Evolutionary conservation across 2,888 invertebrate species (phyloP).

Genomic region (Pimpla rufipes): DNA sequence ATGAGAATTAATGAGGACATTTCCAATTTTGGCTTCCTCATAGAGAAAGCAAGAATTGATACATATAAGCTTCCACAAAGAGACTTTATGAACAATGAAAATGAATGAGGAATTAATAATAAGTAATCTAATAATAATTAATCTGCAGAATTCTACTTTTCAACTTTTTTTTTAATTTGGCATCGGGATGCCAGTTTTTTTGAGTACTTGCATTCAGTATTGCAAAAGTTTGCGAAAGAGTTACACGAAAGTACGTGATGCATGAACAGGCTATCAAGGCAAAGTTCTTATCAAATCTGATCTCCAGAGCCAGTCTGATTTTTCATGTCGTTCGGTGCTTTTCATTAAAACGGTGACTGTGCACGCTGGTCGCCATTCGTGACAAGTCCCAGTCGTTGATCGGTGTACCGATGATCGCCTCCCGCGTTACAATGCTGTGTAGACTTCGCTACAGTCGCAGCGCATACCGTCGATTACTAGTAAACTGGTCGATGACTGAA

Average conservation of each 20-base stretch:
- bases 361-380: too few relatives aligned
- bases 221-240: conserved; percentile 13
- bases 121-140: too few relatives aligned
- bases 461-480: neutral
- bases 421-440: neutral
- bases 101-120: too few relatives aligned
- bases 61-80: too few relatives aligned
- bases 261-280: neutral
- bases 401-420: neutral
- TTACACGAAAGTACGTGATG: conserved; percentile 8
- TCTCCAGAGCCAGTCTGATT: neutral
- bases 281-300: neutral
- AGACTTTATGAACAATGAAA: too few relatives aligned
- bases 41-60: too few relatives aligned
- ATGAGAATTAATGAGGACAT: too few relatives aligned
- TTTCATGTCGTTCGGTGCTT: conserved; percentile 14
- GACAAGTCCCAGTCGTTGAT: too few relatives aligned
- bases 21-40: too few relatives aligned
- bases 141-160: neutral
- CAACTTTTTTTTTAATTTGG: neutral
- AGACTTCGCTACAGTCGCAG: neutral
- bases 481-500: conserved; percentile 24
- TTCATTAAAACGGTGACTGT: too few relatives aligned
- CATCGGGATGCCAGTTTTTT: neutral
- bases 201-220: neutral